Percentiles rank a stretch among this genome's conserved stretches.
phyloP scores from a whole-genome alignment of 2,797 vertebrate species.

The Scomberomorus guttatus region DNA sequence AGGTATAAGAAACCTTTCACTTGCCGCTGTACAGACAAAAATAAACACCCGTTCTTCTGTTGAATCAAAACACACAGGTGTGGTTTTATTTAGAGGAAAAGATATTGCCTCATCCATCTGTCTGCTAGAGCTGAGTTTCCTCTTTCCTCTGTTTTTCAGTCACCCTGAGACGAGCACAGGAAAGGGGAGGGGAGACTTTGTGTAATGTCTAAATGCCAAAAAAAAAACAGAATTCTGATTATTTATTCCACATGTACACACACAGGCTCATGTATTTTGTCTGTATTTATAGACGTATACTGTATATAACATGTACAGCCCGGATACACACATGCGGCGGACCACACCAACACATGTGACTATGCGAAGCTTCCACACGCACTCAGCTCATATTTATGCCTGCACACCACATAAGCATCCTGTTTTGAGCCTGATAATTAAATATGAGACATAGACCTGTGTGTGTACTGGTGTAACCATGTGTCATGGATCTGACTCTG shows the following conservation, averaged over 20 bases:
- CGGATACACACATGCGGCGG: not conserved
- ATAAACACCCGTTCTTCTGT: constrained; percentile 33
- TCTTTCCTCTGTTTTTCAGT: constrained; percentile 49
- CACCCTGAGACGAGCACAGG: constrained; percentile 22
- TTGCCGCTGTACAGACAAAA: constrained; percentile 21
- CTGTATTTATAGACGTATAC: constrained; percentile 1
- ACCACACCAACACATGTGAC: constrained; percentile 28
- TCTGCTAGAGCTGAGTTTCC: constrained; percentile 33
- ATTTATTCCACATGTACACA: constrained; percentile 7
- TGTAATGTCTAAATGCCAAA: not conserved
- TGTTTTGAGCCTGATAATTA: constrained; percentile 38
- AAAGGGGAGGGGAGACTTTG: constrained; percentile 19
- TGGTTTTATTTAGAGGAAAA: constrained; percentile 41
- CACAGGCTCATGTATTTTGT: not conserved
- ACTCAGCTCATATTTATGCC: constrained; percentile 30
- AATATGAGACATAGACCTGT: constrained; percentile 43
- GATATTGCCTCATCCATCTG: constrained; percentile 37
- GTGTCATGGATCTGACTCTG: constrained; percentile 45
- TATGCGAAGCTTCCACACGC: constrained; percentile 9
- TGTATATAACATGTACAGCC: constrained; percentile 10
- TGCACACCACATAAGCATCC: constrained; percentile 15
- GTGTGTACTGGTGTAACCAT: constrained; percentile 26
- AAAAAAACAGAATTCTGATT: not conserved
- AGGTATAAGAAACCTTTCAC: constrained; percentile 20
- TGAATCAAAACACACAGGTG: constrained; percentile 30